Percentiles rank a stretch among this genome's conserved stretches.
phyloP scores from a whole-genome alignment of 2,888 invertebrate genomes.

The Caenorhabditis virilis region DNA sequence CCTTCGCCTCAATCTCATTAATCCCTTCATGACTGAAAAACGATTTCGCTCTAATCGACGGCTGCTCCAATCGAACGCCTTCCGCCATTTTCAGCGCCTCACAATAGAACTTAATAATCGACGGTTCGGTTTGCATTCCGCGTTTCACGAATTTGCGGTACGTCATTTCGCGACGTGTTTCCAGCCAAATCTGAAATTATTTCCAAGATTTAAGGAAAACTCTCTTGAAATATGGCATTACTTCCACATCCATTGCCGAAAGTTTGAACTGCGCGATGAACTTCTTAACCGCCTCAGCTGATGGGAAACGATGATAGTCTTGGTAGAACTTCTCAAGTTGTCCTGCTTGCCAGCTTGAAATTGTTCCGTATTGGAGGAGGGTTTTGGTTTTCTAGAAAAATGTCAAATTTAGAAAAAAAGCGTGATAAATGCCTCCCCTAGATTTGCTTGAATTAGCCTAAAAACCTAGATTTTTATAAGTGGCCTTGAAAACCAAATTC shows the following conservation, averaged over 20 bases:
- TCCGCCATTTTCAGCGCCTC: slow-evolving; percentile 34
- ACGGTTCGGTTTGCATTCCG: slow-evolving; percentile 24
- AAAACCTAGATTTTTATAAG: no score
- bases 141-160: slow-evolving; percentile 25
- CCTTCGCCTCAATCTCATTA: slow-evolving; percentile 24
- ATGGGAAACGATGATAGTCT: slow-evolving; percentile 17
- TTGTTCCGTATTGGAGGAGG: slow-evolving; percentile 27
- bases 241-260: slow-evolving; percentile 27
- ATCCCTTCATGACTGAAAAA: slow-evolving; percentile 23
- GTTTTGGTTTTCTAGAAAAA: neutral
- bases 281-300: slow-evolving; percentile 20
- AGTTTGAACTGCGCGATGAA: slow-evolving; percentile 18
- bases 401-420: no score
- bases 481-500: no score
- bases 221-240: no score
- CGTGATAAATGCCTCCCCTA: no score
- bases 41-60: slow-evolving; percentile 19
- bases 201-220: neutral
- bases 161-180: slow-evolving; percentile 31
- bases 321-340: slow-evolving; percentile 33
- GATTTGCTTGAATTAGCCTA: no score
- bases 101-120: slow-evolving; percentile 31
- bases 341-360: slow-evolving; percentile 28
- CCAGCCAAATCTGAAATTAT: slow-evolving; percentile 32
- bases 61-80: slow-evolving; percentile 28